Percentiles rank a stretch among this genome's conserved stretches.
phyloP scores from a whole-genome alignment of 2,113 vertebrate genomes.

The Osmerus mordax region DNA sequence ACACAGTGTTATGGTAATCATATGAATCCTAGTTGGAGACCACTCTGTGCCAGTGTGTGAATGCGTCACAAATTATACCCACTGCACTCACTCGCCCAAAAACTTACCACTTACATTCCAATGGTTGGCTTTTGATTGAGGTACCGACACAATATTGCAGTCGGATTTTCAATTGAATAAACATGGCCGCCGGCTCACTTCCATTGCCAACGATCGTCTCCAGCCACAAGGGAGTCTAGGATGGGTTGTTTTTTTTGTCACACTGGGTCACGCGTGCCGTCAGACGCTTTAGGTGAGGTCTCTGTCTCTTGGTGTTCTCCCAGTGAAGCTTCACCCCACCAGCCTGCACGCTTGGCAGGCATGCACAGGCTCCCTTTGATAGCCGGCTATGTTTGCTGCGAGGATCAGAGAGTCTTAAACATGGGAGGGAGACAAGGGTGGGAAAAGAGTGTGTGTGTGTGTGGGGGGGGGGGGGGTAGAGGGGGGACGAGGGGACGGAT shows the following conservation, averaged over 20 bases:
- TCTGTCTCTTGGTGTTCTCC: not conserved
- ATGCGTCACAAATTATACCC: too few species aligned
- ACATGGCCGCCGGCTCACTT: too few species aligned
- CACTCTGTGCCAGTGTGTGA: too few species aligned
- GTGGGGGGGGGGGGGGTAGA: not conserved
- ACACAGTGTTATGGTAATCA: too few species aligned
- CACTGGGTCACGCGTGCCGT: not conserved
- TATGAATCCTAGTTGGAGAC: too few species aligned
- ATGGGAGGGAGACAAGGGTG: constrained; percentile 11
- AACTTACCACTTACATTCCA: too few species aligned
- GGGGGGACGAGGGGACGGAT: not conserved
- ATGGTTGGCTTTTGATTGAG: too few species aligned
- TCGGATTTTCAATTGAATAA: too few species aligned
- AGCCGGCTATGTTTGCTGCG: constrained; percentile 21
- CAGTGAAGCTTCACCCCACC: constrained; percentile 8
- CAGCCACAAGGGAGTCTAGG: too few species aligned
- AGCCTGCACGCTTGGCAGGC: constrained; percentile 27
- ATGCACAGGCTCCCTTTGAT: constrained; percentile 30
- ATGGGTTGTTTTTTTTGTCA: not conserved
- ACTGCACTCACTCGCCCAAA: too few species aligned
- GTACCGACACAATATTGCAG: too few species aligned
- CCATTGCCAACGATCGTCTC: too few species aligned
- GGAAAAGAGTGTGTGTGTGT: not conserved
- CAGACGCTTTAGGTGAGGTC: not conserved
- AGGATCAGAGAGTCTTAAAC: constrained; percentile 33